Evolutionary conservation across 2,888 invertebrate species (phyloP).

Genomic region (Zygothrica quintamaculata): DNA sequence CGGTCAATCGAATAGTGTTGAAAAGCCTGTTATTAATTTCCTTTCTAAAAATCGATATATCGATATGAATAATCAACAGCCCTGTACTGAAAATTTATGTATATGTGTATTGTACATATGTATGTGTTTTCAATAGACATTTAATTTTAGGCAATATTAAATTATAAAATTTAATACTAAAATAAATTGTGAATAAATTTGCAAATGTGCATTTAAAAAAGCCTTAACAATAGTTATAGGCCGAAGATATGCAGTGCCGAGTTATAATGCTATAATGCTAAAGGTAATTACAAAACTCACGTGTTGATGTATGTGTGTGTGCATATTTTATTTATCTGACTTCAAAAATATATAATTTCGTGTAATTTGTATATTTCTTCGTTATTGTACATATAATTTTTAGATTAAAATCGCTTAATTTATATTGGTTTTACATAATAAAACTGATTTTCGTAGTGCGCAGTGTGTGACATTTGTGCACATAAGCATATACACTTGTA

Average conservation of each 20-base stretch:
- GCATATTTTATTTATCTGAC: not conserved
- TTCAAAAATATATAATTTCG: too few relatives aligned
- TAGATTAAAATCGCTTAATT: too few relatives aligned
- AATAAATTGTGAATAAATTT: conserved; percentile 43
- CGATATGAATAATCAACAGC: conserved; percentile 12
- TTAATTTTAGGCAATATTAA: conserved; percentile 53
- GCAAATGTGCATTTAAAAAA: conserved; percentile 54
- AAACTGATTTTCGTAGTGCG: too few relatives aligned
- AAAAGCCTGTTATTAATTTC: too few relatives aligned
- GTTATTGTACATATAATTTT: not conserved
- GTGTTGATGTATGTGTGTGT: conserved; percentile 21
- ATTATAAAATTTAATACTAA: conserved; percentile 43
- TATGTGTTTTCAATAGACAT: conserved; percentile 59
- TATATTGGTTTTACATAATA: conserved; percentile 20
- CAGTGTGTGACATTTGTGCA: too few relatives aligned
- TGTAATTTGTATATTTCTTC: not conserved
- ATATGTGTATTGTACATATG: conserved; percentile 25
- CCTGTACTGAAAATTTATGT: conserved; percentile 3
- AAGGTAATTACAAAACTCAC: conserved; percentile 40
- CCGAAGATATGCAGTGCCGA: conserved; percentile 40
- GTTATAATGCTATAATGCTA: conserved; percentile 32
- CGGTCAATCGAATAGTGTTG: too few relatives aligned
- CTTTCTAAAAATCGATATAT: conserved; percentile 3
- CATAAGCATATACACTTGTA: conserved; percentile 2
- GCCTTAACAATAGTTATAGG: conserved; percentile 20